Base-by-base conservation (phyloP, 1,140 invertebrate genomes). In the Apis cerana region DNA sequence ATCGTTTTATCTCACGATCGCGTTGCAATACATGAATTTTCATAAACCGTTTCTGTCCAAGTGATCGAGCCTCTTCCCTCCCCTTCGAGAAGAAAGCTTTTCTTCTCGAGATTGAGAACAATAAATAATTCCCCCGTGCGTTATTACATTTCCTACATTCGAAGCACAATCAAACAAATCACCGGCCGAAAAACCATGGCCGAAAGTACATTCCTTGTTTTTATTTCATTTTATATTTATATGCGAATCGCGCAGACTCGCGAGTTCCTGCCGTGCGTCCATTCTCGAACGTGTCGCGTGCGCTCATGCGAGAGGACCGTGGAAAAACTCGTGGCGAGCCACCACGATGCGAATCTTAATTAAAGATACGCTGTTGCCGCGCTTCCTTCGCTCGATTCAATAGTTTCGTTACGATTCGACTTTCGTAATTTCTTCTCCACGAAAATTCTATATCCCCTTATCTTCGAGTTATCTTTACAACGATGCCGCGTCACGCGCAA, bases 261-360 rank as follows among this genome's bases (percentile, higher is more conserved):
- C 64, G 80, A 3, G 85, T 82, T 85, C 75, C 84, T 85, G 58
- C 43, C 83, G 27, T 59, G 68, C 56, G 54, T 82, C 71, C 54
- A 76, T 75, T 75, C 77, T 83, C 77, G 56, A 69, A 80, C 62
- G 78, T 67, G 80, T 84, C 84, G 75, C 82, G 68, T 80, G 77
- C 78, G 70, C 69, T 74, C 79, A 82, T 75, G 83, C 65, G 69
- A 67, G 71, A 71, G 71, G 64, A 62, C 74, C 61, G 74, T 64
- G 64, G 58, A 85, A 87, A 80, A 85, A 84, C 58, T 79, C 59
- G 33, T 76, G 69, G 69, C 64, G 58, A 65, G 17, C 23, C 69
- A 17, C 15, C 71, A 61, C 70, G 67, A 86, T 68, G 64, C 50
- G 80, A 82, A 75, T 83, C 48, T 59, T 64, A 79, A 85, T 82